Evolutionary conservation across 2,797 vertebrate genomes (phyloP), one percentile per base, ranked within the genome.

Genomic region (Lithobates pipiens): DNA sequence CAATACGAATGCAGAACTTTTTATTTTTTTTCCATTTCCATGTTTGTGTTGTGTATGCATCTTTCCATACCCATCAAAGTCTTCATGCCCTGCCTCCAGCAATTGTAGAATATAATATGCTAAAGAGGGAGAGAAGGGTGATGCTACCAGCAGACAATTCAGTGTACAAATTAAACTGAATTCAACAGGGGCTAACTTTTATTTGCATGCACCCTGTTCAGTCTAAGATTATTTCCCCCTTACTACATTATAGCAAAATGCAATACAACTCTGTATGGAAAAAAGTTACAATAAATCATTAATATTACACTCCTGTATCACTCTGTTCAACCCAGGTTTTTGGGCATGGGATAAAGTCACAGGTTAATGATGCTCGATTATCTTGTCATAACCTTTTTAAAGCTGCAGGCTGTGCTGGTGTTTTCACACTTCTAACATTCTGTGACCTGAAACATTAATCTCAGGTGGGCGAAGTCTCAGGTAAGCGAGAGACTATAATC

Each of bases 391-490:
- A 61, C 21, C 54, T 54, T 54, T 54, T 54, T 18, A 61, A 61
- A 61, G 18, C 18, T 61, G 54, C 21, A n/a, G 21, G 21, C 54
- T 0, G 5, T 57, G 21, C 0, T 21, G 6, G 63, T 25, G 63
- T 67, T 67, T 61, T 67, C 65, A 67, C 65, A 67, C 65, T 67
- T 25, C 23, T 27, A 67, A 44, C 78, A 57, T 3, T 67, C 68
- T 16, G 21, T 78, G 80, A 83, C 80, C 80, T 86, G 34, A 32
- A 61, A 63, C 32, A n/a, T 39, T 83, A 83, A 86, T 83, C 85
- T 86, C 80, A 86, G 80, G 85, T 86, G 80, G 67, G 85, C 67
- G 65, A 27, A 32, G 32, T 34, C 78, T 32, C 84, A 81, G 73
- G 84, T 85, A 54, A 80, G 84, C 27, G 44, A 34, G 39, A 63